These are phyloP conservation scores for Halcyon smyrnensis DNA, from an alignment of 2,797 vertebrate genomes.

Conservation along the genomic window DNA sequence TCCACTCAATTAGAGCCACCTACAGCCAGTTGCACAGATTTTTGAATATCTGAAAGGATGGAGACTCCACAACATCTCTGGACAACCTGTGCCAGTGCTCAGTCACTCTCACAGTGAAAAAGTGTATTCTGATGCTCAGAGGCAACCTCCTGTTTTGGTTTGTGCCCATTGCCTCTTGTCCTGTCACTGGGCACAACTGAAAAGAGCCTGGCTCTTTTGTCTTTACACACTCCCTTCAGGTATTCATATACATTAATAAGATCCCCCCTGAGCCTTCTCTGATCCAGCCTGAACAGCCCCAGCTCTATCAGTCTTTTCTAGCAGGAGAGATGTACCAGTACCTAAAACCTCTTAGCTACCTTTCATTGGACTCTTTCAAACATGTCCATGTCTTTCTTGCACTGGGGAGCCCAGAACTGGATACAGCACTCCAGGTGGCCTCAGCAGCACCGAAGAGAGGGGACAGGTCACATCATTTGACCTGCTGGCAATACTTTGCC, in stretches of 20 bases:
- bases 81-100: background rate
- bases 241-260: background rate
- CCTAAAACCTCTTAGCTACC: background rate
- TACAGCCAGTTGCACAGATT: background rate
- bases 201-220: background rate
- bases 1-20: background rate
- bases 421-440: background rate
- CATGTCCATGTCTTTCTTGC: too few species aligned
- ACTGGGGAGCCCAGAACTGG: too few species aligned
- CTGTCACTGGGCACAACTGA: background rate
- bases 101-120: background rate
- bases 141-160: background rate
- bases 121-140: background rate
- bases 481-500: background rate
- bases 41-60: background rate
- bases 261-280: too few species aligned
- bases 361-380: background rate
- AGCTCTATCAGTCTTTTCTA: background rate
- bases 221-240: background rate
- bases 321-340: background rate
- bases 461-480: background rate
- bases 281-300: too few species aligned
- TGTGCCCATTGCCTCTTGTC: background rate
- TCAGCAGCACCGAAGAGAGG: background rate
- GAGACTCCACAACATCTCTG: background rate